Evolutionary conservation across 2,888 invertebrate genomes (phyloP), one percentile per base, ranked within the genome.

Genomic region (Drosophila aldrichi): DNA sequence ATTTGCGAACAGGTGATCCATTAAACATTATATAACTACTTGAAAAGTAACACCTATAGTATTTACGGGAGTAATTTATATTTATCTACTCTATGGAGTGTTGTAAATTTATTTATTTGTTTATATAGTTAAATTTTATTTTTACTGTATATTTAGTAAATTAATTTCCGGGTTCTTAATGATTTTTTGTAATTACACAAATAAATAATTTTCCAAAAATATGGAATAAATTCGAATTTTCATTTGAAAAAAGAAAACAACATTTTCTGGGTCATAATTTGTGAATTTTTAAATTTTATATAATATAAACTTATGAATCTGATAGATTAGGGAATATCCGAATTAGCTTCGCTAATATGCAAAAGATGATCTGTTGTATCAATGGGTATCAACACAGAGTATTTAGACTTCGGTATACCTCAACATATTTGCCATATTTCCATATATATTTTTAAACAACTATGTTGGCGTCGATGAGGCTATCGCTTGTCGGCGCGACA

Each of bases 391-490:
- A 22, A 16, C 2, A n/a, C 51, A 81, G 78, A 34, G 86, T 59
- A 63, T 81, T 29, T 41, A 32, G 1, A 2, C 14, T 43, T 76
- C 78, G 59, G 3, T 2, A 12, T 2, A 9, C 0, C 25, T 41
- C 41, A 16, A 16, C 34, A 46, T 8, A 38, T 2, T n/a, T 20
- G 32, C 1, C 34, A 36, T 22, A 34, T 40, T 54, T 18, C n/a
- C 20, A 57, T 36, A 29, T 29, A 7, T 38, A 7, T 40, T 40
- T 34, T 14, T 59, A 66, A 75, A 82, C 71, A 75, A 75, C 73
- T 61, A 69, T 56, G 67, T 54, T 79, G 77, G 82, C 84, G 74
- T 66, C 78, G 64, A 68, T 64, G 54, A 52, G 64, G 75, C 58
- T 58, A 79, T 64, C 38, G 78, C 61, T 65, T 49, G 51, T 63